A percentile compares a stretch with the other conserved stretches of the same genome.
phyloP scores from a whole-genome alignment of 2,113 vertebrate genomes.

The Cynocephalus volans region DNA sequence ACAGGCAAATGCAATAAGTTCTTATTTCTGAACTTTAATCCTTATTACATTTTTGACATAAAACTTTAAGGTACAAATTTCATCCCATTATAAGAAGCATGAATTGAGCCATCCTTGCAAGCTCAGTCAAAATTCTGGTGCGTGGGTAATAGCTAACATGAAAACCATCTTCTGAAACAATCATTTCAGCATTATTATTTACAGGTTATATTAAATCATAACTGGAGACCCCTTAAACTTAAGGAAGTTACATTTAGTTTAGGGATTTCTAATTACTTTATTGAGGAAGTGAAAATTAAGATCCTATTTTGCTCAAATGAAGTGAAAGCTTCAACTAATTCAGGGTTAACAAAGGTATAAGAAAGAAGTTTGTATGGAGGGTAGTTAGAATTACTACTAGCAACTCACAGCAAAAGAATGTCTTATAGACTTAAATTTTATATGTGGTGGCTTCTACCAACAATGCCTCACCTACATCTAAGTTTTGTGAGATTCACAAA shows the following conservation, averaged over 20 bases:
- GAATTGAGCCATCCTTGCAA: background rate
- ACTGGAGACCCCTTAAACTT: background rate
- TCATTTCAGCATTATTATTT: background rate
- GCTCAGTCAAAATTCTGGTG: background rate
- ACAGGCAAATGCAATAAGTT: background rate
- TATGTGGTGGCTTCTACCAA: background rate
- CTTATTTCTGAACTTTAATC: background rate
- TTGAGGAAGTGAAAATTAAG: background rate
- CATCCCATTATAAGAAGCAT: background rate
- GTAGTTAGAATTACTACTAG: background rate
- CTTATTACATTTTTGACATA: background rate
- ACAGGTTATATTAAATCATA: background rate
- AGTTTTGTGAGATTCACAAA: background rate
- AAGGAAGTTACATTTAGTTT: background rate
- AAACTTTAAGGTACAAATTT: background rate
- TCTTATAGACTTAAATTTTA: background rate
- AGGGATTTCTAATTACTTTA: background rate
- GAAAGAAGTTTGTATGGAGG: background rate
- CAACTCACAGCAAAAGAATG: background rate
- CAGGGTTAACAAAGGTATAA: background rate
- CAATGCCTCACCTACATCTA: background rate
- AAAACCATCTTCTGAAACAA: constrained; percentile 12
- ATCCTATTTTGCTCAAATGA: background rate
- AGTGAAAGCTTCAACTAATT: background rate
- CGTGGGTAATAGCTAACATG: background rate